These are phyloP conservation scores for Muschampia plurimacula DNA, from an alignment of 2,888 invertebrate species.

Conservation along the genomic window DNA sequence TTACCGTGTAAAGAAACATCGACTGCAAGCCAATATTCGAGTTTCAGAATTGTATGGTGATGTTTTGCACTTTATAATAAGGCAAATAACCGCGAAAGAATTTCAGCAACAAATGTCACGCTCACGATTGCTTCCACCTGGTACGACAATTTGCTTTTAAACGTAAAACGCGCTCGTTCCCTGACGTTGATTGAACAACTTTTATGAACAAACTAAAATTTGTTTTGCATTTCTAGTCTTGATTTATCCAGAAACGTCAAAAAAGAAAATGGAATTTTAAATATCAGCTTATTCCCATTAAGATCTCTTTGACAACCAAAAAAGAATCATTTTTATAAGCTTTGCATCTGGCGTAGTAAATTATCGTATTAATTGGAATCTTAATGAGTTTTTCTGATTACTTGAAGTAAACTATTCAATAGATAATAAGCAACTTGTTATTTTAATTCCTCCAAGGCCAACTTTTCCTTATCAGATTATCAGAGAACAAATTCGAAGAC, in stretches of 20 bases:
- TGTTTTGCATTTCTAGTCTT: slow-evolving; percentile 21
- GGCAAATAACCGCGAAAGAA: slow-evolving; percentile 11
- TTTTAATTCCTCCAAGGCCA: background rate
- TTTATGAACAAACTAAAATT: slow-evolving; percentile 23
- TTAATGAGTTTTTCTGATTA: background rate
- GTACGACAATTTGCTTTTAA: slow-evolving; percentile 13
- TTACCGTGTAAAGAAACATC: background rate
- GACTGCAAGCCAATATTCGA: background rate
- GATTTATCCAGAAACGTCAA: slow-evolving; percentile 13
- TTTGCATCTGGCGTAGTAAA: background rate
- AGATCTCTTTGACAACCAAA: background rate
- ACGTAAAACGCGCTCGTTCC: slow-evolving; percentile 8
- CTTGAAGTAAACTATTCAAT: background rate
- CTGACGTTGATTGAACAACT: slow-evolving; percentile 33
- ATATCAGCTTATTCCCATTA: slow-evolving; percentile 8
- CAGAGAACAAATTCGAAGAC: slow-evolving; percentile 15
- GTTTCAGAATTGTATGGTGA: background rate
- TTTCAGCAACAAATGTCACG: slow-evolving; percentile 12
- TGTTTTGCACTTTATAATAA: slow-evolving; percentile 10
- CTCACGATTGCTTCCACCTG: background rate
- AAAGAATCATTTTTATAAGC: background rate
- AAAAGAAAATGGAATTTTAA: background rate
- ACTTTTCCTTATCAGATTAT: slow-evolving; percentile 2
- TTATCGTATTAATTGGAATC: background rate
- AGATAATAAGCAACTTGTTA: background rate